These are phyloP conservation scores for Lagria hirta DNA, from an alignment of 2,888 invertebrate genomes.

Conservation along the genomic window DNA sequence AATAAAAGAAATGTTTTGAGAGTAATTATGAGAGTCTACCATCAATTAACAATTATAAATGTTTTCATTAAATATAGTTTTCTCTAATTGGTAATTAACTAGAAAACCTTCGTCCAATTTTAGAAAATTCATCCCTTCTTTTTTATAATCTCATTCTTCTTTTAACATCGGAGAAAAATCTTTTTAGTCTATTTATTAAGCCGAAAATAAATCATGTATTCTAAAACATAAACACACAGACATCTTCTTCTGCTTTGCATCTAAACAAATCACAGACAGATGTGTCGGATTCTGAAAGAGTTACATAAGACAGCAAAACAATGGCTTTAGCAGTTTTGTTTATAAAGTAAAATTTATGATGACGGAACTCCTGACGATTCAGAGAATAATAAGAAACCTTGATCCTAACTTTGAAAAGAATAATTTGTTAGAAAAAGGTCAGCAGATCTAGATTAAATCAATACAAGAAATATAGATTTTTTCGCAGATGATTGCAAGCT, in stretches of 20 bases:
- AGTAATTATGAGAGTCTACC: too few species aligned
- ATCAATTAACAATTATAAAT: too few species aligned
- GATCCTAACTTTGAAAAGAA: conserved; percentile 14
- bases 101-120: conserved; percentile 8
- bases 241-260: too few species aligned
- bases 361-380: conserved; percentile 15
- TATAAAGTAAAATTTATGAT: conserved; percentile 14
- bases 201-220: conserved; percentile 17
- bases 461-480: too few species aligned
- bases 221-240: conserved; percentile 10
- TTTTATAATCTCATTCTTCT: conserved; percentile 11
- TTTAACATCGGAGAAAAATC: conserved; percentile 2
- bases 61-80: too few species aligned
- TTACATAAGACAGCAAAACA: too few species aligned
- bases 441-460: too few species aligned
- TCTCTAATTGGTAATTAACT: conserved; percentile 2
- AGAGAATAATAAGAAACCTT: conserved; percentile 13
- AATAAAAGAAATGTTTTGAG: too few species aligned
- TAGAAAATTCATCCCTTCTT: conserved; percentile 5
- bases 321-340: too few species aligned
- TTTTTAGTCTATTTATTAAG: conserved; percentile 21
- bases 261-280: conserved; percentile 9
- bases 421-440: conserved; percentile 12
- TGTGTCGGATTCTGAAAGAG: too few species aligned
- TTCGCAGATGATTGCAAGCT: too few species aligned